Percentiles rank a stretch among this genome's conserved stretches.
Evolutionary conservation across 2,113 vertebrate species (phyloP).

Genomic region (Potamarius usumacintae): DNA sequence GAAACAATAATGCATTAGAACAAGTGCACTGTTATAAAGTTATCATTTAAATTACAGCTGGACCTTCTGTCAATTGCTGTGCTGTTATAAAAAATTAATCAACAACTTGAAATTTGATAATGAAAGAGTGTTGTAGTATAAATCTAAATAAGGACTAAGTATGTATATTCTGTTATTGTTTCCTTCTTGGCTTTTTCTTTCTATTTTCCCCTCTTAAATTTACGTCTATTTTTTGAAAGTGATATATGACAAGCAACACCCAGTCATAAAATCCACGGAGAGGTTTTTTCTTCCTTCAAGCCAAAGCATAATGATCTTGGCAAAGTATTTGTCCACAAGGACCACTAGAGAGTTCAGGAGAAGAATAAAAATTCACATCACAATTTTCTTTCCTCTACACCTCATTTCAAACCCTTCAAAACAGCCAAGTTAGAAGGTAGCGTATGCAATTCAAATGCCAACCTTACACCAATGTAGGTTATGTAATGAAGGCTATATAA

Average conservation of each 20-base stretch:
- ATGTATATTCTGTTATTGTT: neutral
- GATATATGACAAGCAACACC: constrained; percentile 12
- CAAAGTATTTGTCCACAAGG: constrained; percentile 4
- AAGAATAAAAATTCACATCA: constrained; percentile 16
- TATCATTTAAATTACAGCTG: neutral
- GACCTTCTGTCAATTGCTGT: neutral
- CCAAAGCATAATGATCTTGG: constrained; percentile 36
- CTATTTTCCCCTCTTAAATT: neutral
- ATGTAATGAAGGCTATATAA: constrained; percentile 59
- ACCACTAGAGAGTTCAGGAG: constrained; percentile 6
- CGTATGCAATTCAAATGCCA: constrained; percentile 34
- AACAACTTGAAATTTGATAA: neutral
- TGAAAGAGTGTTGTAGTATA: neutral
- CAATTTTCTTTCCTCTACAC: constrained; percentile 13
- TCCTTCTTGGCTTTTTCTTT: neutral
- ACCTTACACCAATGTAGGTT: constrained; percentile 37
- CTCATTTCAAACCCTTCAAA: constrained; percentile 8
- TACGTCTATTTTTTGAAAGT: neutral
- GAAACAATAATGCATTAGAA: neutral
- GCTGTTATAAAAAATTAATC: neutral
- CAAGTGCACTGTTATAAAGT: neutral
- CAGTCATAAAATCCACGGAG: constrained; percentile 22
- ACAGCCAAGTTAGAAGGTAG: neutral
- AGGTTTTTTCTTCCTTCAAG: constrained; percentile 25
- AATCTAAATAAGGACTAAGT: neutral